These are phyloP conservation scores for Leucophora obtusa DNA, from an alignment of 2,888 invertebrate genomes.

Conservation along the genomic window DNA sequence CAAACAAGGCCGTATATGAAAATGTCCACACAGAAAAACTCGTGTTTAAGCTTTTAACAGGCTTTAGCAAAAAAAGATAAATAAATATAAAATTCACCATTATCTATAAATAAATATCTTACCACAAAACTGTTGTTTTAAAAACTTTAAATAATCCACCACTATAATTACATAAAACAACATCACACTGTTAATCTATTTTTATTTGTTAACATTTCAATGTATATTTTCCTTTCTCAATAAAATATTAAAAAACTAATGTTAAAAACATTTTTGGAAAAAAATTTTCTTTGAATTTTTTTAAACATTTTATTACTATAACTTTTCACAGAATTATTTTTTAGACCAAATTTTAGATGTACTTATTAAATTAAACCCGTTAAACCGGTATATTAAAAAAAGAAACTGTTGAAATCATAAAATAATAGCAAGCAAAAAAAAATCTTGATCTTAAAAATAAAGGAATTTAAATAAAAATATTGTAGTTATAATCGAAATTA, in stretches of 20 bases:
- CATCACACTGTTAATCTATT: not conserved
- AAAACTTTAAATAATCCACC: slow-evolving; percentile 5
- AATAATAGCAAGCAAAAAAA: slow-evolving; percentile 20
- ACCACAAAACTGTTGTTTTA: slow-evolving; percentile 54
- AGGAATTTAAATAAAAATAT: slow-evolving; percentile 20
- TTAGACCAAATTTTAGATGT: not conserved
- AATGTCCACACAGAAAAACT: not conserved
- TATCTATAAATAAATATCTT: not conserved
- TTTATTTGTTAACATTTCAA: not conserved
- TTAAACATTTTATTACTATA: not conserved
- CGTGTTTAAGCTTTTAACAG: slow-evolving; percentile 24
- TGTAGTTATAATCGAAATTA: slow-evolving; percentile 38
- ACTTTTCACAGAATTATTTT: not conserved
- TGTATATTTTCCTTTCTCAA: not conserved
- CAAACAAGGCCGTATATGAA: no score
- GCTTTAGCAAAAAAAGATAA: slow-evolving; percentile 35
- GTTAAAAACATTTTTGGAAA: not conserved
- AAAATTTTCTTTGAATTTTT: not conserved
- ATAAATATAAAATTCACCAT: slow-evolving; percentile 8
- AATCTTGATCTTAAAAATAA: slow-evolving; percentile 28
- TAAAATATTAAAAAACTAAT: not conserved
- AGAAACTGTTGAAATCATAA: slow-evolving; percentile 38
- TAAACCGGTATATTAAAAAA: slow-evolving; percentile 15
- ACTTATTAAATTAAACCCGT: slow-evolving; percentile 19
- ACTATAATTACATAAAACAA: not conserved